A percentile compares a stretch with the other conserved stretches of the same genome.
These are phyloP conservation scores for Ceratothoa steindachneri DNA, from an alignment of 2,888 invertebrate genomes.

Conservation along the genomic window DNA sequence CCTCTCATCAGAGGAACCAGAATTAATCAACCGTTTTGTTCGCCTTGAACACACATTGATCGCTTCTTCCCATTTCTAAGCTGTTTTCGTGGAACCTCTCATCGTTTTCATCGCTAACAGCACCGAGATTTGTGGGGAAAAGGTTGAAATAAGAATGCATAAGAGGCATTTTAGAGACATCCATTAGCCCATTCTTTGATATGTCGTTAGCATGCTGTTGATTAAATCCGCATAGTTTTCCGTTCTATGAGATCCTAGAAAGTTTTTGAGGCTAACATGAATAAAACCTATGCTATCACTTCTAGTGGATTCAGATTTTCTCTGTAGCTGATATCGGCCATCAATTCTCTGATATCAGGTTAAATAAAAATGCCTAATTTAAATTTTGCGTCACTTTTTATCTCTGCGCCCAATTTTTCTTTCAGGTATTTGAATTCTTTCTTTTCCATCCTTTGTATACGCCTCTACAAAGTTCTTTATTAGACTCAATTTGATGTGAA, in stretches of 20 bases:
- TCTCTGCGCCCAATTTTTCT: background rate
- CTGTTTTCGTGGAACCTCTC: too few species aligned
- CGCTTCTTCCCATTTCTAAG: too few species aligned
- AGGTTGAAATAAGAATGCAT: too few species aligned
- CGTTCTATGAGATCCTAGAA: background rate
- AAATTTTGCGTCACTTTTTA: background rate
- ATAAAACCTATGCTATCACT: background rate
- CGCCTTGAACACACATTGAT: too few species aligned
- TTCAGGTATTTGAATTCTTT: background rate
- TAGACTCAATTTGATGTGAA: background rate
- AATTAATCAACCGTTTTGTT: too few species aligned
- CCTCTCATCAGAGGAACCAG: too few species aligned
- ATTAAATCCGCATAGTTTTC: background rate
- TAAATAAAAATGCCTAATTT: background rate
- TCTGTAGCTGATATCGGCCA: background rate
- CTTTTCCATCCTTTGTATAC: background rate
- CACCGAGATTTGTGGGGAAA: too few species aligned
- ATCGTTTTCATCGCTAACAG: too few species aligned
- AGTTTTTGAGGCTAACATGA: background rate
- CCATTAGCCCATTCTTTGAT: too few species aligned
- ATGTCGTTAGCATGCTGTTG: background rate
- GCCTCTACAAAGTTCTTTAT: background rate
- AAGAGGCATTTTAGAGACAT: too few species aligned
- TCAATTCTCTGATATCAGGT: background rate
- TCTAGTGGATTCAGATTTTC: background rate